phyloP scores from a whole-genome alignment of 2,888 invertebrate species.

The Hypomecis atomaria region DNA sequence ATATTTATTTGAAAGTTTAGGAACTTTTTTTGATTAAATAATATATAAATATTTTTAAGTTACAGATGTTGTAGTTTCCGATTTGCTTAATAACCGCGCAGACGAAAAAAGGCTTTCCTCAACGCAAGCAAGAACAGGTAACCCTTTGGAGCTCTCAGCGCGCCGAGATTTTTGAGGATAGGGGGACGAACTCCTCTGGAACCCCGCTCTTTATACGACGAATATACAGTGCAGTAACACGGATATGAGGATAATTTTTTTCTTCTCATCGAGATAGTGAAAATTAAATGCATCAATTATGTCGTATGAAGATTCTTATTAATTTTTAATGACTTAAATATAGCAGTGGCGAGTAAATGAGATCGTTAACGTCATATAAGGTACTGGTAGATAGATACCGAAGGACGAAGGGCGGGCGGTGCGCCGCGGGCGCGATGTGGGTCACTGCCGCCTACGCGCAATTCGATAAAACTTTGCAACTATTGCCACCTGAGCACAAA shows the following conservation, averaged over 20 bases:
- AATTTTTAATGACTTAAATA: constrained; percentile 18
- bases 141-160: constrained; percentile 28
- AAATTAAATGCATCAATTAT: constrained; percentile 1
- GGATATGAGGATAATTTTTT: constrained; percentile 7
- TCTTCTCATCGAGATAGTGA: not conserved
- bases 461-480: constrained; percentile 79
- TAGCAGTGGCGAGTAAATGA: constrained; percentile 33
- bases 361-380: constrained; percentile 33
- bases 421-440: constrained; percentile 73
- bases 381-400: constrained; percentile 44
- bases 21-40: no score
- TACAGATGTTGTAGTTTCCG: not conserved
- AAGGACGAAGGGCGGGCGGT: constrained; percentile 71
- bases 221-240: not conserved
- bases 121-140: constrained; percentile 19
- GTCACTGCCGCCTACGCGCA: constrained; percentile 81
- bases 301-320: not conserved
- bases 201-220: constrained; percentile 9
- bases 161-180: constrained; percentile 29
- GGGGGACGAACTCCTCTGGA: constrained; percentile 25
- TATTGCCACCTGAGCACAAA: constrained; percentile 55
- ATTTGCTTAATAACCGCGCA: constrained; percentile 28
- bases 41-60: no score
- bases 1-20: no score
- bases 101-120: constrained; percentile 26